phyloP scores from a whole-genome alignment of 2,797 vertebrate species.

The Dryobates pubescens region DNA sequence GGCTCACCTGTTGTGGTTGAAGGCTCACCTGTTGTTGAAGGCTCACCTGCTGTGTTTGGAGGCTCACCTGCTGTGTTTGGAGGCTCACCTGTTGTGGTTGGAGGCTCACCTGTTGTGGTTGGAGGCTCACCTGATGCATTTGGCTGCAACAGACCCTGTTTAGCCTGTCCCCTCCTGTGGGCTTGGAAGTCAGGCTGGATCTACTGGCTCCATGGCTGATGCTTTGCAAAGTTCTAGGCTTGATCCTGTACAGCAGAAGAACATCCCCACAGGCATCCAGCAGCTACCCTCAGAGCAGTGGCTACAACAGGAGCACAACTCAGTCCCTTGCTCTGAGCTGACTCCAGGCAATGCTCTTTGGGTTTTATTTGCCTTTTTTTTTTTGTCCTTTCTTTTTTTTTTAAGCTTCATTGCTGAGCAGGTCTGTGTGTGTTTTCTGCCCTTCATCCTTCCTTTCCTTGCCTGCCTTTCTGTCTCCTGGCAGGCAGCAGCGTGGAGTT shows the following conservation, averaged over 20 bases:
- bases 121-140: neutral
- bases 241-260: no score
- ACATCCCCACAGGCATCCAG: no score
- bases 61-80: neutral
- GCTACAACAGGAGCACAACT: neutral
- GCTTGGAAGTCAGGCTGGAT: no score
- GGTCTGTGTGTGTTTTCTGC: neutral
- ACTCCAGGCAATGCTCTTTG: neutral
- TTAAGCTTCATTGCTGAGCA: neutral
- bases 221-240: no score
- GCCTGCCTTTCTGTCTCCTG: slow-evolving; percentile 9
- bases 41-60: neutral
- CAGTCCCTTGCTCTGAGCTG: neutral
- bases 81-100: neutral
- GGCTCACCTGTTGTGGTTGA: neutral
- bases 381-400: neutral
- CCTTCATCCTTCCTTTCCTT: neutral
- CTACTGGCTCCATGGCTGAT: no score
- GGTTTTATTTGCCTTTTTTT: neutral
- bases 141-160: no score
- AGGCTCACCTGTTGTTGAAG: neutral
- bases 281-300: no score
- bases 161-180: no score
- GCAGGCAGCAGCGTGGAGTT: slow-evolving; percentile 97
- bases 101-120: neutral